Conservation (phyloP, 2,888 invertebrate species). For the Drosophila austrosaltans region DNA sequence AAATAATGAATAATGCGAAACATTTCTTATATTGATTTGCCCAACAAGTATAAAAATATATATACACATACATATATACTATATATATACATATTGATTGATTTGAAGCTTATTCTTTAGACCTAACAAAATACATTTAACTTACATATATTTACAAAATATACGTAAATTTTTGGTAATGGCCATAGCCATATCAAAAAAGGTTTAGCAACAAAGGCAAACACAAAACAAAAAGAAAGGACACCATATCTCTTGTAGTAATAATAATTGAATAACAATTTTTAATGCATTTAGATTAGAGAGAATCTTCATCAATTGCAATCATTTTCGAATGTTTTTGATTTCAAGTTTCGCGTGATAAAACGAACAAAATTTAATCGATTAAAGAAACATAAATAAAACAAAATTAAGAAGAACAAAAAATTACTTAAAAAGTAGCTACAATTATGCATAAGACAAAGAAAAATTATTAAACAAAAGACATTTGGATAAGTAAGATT, state of each 20-base stretch:
- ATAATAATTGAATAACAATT: slow-evolving; percentile 21
- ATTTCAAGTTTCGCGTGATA: slow-evolving; percentile 53
- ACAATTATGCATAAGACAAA: slow-evolving; percentile 49
- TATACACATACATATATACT: background rate
- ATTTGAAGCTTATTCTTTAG: slow-evolving; percentile 43
- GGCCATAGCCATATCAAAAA: background rate
- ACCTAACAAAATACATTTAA: slow-evolving; percentile 9
- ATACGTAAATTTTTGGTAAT: slow-evolving; percentile 46
- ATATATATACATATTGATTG: slow-evolving; percentile 2
- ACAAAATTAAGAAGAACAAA: background rate
- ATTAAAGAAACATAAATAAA: slow-evolving; percentile 28
- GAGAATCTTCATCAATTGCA: slow-evolving; percentile 11
- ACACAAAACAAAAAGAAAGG: slow-evolving; percentile 6
- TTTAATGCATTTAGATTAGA: slow-evolving; percentile 10
- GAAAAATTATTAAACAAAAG: slow-evolving; percentile 21
- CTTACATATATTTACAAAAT: slow-evolving; percentile 30
- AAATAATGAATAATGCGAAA: slow-evolving; percentile 69
- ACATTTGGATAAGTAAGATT: background rate
- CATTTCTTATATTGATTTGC: slow-evolving; percentile 53
- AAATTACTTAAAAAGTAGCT: slow-evolving; percentile 68
- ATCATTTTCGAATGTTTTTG: slow-evolving; percentile 12
- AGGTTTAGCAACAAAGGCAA: too few relatives aligned
- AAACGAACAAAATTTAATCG: slow-evolving; percentile 47
- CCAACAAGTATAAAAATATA: slow-evolving; percentile 10
- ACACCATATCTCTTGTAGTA: slow-evolving; percentile 13